Evolutionary conservation across 2,888 invertebrate species (phyloP).

Genomic region (Allolobophora icterica): DNA sequence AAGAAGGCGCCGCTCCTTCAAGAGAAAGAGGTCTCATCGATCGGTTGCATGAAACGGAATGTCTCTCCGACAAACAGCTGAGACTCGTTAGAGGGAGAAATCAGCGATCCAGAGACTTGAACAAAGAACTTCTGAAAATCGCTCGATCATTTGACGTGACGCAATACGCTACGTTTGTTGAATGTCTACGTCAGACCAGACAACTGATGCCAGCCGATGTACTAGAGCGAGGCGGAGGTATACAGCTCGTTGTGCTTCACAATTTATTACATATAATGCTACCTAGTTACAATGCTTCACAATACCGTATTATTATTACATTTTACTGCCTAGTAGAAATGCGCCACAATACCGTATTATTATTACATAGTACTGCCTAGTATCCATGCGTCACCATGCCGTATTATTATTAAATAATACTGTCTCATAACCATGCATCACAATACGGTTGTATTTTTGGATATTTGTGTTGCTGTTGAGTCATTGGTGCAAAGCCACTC

Average conservation of each 20-base stretch:
- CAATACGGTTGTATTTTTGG: too few relatives aligned
- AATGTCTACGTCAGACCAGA: neutral
- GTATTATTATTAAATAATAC: too few relatives aligned
- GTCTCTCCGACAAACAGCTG: neutral
- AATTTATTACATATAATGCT: too few relatives aligned
- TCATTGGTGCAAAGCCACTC: too few relatives aligned
- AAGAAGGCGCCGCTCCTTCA: neutral
- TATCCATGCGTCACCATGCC: too few relatives aligned
- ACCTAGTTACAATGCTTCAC: too few relatives aligned
- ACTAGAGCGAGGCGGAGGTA: neutral
- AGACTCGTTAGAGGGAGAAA: neutral
- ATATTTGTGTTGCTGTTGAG: too few relatives aligned
- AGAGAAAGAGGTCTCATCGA: neutral
- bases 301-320: too few relatives aligned
- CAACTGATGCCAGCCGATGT: neutral
- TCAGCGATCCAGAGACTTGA: neutral
- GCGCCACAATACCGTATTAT: too few relatives aligned
- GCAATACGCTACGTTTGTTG: neutral
- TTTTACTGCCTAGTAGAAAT: too few relatives aligned
- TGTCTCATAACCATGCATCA: too few relatives aligned
- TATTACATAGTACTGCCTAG: too few relatives aligned
- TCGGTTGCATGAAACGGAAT: neutral
- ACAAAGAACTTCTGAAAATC: neutral
- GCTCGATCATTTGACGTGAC: conserved; percentile 6
- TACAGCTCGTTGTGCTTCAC: neutral